phyloP scores from a whole-genome alignment of 1,140 invertebrate genomes.

The Pararge aegeria region DNA sequence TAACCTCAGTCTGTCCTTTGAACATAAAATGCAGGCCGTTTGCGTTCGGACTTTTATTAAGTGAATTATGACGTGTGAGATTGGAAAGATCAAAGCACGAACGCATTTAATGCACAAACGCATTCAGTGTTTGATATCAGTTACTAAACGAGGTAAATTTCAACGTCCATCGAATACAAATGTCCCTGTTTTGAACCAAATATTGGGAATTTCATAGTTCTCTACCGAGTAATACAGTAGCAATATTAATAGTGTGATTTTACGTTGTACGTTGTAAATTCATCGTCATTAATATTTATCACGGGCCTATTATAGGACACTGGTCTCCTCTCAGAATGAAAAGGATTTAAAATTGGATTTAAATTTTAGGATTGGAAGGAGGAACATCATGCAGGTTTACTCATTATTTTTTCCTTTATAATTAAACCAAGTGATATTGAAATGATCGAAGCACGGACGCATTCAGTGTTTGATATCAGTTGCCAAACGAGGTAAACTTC shows the following conservation, averaged over 20 bases:
- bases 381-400: too few relatives aligned
- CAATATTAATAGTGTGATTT: too few relatives aligned
- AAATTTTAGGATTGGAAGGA: too few relatives aligned
- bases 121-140: conserved; percentile 9
- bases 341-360: too few relatives aligned
- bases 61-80: not conserved
- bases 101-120: not conserved
- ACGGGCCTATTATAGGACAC: too few relatives aligned
- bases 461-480: conserved; percentile 10
- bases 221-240: too few relatives aligned
- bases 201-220: not conserved
- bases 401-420: too few relatives aligned
- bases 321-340: too few relatives aligned
- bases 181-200: conserved; percentile 1
- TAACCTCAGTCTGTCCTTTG: not conserved
- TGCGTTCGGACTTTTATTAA: not conserved
- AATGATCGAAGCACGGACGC: not conserved
- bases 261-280: too few relatives aligned
- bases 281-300: too few relatives aligned
- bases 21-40: not conserved
- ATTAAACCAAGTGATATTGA: not conserved
- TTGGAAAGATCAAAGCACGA: not conserved
- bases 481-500: not conserved
- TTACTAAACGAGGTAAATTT: not conserved
- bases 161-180: conserved; percentile 1